These are phyloP conservation scores for Drosophila rubida DNA, from an alignment of 2,888 invertebrate species.

Conservation along the genomic window DNA sequence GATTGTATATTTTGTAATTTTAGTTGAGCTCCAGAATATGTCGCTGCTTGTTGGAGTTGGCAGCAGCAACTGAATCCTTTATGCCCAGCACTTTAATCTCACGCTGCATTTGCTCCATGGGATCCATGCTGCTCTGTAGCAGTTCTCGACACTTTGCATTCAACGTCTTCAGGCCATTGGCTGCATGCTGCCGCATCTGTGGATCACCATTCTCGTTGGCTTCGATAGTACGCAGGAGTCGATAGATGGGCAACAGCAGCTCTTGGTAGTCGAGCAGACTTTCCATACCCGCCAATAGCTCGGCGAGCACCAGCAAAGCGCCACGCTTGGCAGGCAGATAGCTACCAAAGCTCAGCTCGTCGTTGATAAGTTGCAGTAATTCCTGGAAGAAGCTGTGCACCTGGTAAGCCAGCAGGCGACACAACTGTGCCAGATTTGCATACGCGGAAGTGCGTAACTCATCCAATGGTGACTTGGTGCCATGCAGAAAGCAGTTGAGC, in stretches of 20 bases:
- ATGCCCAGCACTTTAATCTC: constrained; percentile 83
- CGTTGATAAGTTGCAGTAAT: constrained; percentile 74
- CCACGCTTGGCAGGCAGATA: constrained; percentile 84
- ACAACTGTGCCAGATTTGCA: constrained; percentile 83
- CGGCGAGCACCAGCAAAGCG: constrained; percentile 81
- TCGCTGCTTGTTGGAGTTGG: constrained; percentile 13
- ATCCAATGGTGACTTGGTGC: constrained; percentile 73
- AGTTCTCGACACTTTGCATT: constrained; percentile 81
- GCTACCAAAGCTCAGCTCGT: constrained; percentile 74
- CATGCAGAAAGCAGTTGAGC: constrained; percentile 82
- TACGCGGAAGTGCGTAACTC: constrained; percentile 84
- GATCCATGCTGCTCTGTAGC: constrained; percentile 61
- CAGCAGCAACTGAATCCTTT: constrained; percentile 49
- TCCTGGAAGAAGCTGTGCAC: constrained; percentile 84
- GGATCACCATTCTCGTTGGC: constrained; percentile 75
- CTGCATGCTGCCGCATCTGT: constrained; percentile 82
- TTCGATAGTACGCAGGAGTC: constrained; percentile 75
- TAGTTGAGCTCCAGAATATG: constrained; percentile 77
- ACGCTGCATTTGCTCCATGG: constrained; percentile 69
- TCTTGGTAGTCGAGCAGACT: constrained; percentile 83
- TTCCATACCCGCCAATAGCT: constrained; percentile 83
- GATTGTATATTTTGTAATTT: not conserved
- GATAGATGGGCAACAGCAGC: constrained; percentile 83
- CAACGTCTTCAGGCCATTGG: constrained; percentile 79
- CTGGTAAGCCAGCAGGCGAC: constrained; percentile 82